These are phyloP conservation scores for Karalla daura DNA, from an alignment of 2,797 vertebrate genomes.

Conservation along the genomic window DNA sequence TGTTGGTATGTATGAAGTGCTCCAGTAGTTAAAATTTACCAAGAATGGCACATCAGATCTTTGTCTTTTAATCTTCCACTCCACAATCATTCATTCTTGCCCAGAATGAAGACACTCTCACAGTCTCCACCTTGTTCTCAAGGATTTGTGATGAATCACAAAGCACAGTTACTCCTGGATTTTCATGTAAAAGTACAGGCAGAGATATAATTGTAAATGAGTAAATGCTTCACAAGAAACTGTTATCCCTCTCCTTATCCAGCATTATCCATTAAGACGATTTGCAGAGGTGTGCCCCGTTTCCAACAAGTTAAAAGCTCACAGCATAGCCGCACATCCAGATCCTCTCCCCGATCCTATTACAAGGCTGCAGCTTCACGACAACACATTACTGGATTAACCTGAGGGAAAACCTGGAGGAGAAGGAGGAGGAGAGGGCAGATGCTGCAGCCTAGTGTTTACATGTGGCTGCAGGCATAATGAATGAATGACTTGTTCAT, in stretches of 20 bases:
- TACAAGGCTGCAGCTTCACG: slow-evolving; percentile 40
- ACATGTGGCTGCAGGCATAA: slow-evolving; percentile 21
- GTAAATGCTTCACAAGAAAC: not conserved
- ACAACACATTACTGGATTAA: slow-evolving; percentile 54
- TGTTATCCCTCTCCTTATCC: slow-evolving; percentile 47
- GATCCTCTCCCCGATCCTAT: slow-evolving; percentile 57
- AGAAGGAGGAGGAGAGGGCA: slow-evolving; percentile 1
- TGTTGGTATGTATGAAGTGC: not conserved
- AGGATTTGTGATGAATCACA: not conserved
- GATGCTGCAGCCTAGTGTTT: slow-evolving; percentile 20
- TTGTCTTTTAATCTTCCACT: no score
- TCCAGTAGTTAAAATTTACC: not conserved
- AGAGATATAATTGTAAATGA: slow-evolving; percentile 13
- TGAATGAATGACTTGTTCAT: slow-evolving; percentile 50
- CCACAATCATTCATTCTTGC: not conserved
- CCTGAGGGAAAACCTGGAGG: slow-evolving; percentile 46
- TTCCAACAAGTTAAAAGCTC: slow-evolving; percentile 43
- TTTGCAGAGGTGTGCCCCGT: slow-evolving; percentile 45
- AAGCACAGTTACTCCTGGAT: not conserved
- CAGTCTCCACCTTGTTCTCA: not conserved
- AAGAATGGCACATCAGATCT: not conserved
- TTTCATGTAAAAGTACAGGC: not conserved
- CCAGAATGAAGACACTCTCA: not conserved
- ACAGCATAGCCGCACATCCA: slow-evolving; percentile 32
- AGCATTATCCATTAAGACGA: slow-evolving; percentile 57